phyloP scores from a whole-genome alignment of 2,113 vertebrate species.

The Pseudopipra pipra region DNA sequence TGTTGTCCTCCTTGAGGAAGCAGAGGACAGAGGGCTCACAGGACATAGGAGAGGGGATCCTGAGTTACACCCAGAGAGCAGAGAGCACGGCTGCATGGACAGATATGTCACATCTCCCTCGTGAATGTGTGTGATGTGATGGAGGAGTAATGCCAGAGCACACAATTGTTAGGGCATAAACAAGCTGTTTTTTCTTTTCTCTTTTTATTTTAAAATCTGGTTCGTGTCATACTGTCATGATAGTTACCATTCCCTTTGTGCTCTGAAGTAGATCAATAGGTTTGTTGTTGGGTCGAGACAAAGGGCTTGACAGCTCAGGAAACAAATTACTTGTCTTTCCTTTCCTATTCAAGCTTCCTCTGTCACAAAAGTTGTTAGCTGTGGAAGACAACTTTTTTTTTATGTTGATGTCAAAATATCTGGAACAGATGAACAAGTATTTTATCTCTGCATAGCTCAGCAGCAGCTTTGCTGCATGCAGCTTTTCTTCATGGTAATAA shows the following conservation, averaged over 20 bases:
- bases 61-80: neutral
- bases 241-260: neutral
- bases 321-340: constrained; percentile 33
- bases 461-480: neutral
- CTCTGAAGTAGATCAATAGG: constrained; percentile 34
- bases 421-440: neutral
- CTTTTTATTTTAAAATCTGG: neutral
- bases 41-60: fast-evolving
- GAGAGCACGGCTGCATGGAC: fast-evolving
- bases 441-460: constrained; percentile 22
- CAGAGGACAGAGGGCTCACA: fast-evolving
- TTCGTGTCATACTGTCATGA: neutral
- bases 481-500: neutral
- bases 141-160: neutral
- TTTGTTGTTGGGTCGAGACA: constrained; percentile 33
- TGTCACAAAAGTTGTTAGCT: constrained; percentile 14
- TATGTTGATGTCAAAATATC: constrained; percentile 30
- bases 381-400: neutral
- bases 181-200: neutral
- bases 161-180: neutral
- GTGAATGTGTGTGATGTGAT: fast-evolving
- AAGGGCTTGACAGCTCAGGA: constrained; percentile 47
- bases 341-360: neutral
- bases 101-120: neutral
- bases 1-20: neutral